These are phyloP conservation scores for Dermatophagoides farinae DNA, from an alignment of 1,140 invertebrate species.

Conservation along the genomic window DNA sequence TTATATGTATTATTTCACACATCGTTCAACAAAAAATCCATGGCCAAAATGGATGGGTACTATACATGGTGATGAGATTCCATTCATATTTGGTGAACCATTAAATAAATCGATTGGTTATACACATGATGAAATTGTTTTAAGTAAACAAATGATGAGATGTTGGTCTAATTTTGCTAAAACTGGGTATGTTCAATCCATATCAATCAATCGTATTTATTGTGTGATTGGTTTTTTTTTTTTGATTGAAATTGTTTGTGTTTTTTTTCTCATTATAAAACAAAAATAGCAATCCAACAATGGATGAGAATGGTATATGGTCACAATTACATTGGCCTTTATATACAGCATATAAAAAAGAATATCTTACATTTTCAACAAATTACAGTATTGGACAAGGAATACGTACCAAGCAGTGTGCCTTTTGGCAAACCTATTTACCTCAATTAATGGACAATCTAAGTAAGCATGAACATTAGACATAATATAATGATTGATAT, in stretches of 20 bases:
- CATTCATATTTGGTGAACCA: conserved; percentile 79
- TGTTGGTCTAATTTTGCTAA: conserved; percentile 92
- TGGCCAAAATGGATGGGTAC: conserved; percentile 93
- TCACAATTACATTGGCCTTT: conserved; percentile 52
- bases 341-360: conserved; percentile 54
- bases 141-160: conserved; percentile 67
- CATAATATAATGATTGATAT: too few relatives aligned
- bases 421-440: conserved; percentile 87
- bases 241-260: too few relatives aligned
- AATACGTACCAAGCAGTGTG: conserved; percentile 67
- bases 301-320: conserved; percentile 31
- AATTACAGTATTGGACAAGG: conserved; percentile 61
- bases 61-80: conserved; percentile 88
- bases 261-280: too few relatives aligned
- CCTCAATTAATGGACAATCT: conserved; percentile 54
- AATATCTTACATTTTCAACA: conserved; percentile 60
- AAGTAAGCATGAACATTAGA: conserved; percentile 21
- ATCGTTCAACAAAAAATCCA: conserved; percentile 56
- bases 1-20: conserved; percentile 86
- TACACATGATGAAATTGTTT: conserved; percentile 48
- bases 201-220: not conserved
- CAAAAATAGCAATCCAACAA: conserved; percentile 43
- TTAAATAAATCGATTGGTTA: conserved; percentile 56
- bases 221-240: not conserved
- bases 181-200: conserved; percentile 50